Conservation (phyloP, 2,113 vertebrate genomes). For the Caretta caretta region DNA sequence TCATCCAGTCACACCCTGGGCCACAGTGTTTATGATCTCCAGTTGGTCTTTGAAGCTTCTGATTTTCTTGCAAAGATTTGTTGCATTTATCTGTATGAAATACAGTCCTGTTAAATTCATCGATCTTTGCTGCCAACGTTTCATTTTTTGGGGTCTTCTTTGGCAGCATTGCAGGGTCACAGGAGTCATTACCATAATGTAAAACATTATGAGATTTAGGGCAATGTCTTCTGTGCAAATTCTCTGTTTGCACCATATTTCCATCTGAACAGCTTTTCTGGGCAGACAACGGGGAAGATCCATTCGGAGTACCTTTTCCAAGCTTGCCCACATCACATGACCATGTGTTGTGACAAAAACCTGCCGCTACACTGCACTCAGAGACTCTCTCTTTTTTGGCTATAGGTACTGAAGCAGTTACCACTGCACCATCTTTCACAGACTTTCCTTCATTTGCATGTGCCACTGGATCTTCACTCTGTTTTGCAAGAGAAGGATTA, state of each 20-base stretch:
- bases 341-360: conserved; percentile 86
- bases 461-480: conserved; percentile 73
- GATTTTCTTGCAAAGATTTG: conserved; percentile 47
- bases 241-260: conserved; percentile 77
- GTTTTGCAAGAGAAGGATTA: conserved; percentile 78
- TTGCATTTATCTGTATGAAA: conserved; percentile 90
- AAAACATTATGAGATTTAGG: conserved; percentile 40
- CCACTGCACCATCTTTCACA: conserved; percentile 66
- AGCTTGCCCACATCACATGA: conserved; percentile 81
- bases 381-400: conserved; percentile 56
- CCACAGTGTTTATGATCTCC: conserved; percentile 63
- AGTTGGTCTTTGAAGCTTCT: conserved; percentile 21
- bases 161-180: background rate
- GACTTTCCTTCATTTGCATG: conserved; percentile 82
- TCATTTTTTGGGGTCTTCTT: conserved; percentile 83
- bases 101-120: conserved; percentile 93
- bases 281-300: conserved; percentile 76
- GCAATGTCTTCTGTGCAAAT: conserved; percentile 53
- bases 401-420: conserved; percentile 66
- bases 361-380: conserved; percentile 69
- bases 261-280: conserved; percentile 87
- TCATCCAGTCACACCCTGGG: conserved; percentile 20
- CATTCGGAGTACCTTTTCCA: conserved; percentile 63
- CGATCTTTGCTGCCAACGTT: conserved; percentile 90
- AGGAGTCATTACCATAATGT: conserved; percentile 18